Conservation (phyloP, 2,888 invertebrate genomes). For the Hecatera dysodea region DNA sequence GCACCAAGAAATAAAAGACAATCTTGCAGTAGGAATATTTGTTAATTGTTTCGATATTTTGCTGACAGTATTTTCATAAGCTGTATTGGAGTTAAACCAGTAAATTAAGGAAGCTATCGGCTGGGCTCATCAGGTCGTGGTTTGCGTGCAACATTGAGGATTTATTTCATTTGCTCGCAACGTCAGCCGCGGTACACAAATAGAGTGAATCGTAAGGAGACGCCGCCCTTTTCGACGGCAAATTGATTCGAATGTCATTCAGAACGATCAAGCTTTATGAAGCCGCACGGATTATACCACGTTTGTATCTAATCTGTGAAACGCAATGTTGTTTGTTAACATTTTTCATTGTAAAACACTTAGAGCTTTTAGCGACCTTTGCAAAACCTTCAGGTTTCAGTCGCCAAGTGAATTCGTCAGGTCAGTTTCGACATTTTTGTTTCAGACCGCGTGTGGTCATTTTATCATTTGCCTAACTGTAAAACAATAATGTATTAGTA, state of each 20-base stretch:
- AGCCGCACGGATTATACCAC: slow-evolving; percentile 68
- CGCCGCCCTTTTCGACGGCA: slow-evolving; percentile 65
- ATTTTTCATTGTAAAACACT: slow-evolving; percentile 24
- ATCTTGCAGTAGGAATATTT: not conserved
- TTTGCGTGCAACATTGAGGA: slow-evolving; percentile 75
- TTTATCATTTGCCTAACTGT: slow-evolving; percentile 30
- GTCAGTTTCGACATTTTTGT: not conserved
- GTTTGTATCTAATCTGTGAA: slow-evolving; percentile 61
- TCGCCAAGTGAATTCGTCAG: not conserved
- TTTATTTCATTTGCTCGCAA: slow-evolving; percentile 76
- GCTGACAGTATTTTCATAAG: slow-evolving; percentile 32
- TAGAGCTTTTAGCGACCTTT: not conserved
- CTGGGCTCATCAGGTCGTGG: slow-evolving; percentile 59
- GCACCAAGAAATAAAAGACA: not conserved
- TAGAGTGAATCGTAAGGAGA: slow-evolving; percentile 68
- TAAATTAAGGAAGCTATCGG: slow-evolving; percentile 68
- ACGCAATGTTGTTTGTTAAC: slow-evolving; percentile 67
- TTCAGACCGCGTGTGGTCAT: not conserved
- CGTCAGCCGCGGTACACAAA: slow-evolving; percentile 63
- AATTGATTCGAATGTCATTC: slow-evolving; percentile 76
- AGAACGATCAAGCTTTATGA: slow-evolving; percentile 71
- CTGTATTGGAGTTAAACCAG: slow-evolving; percentile 37
- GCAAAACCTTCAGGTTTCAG: slow-evolving; percentile 1
- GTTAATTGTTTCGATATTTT: slow-evolving; percentile 38
- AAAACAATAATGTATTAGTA: slow-evolving; percentile 39